Evolutionary conservation across 2,797 vertebrate genomes (phyloP), one percentile per base, ranked within the genome.

Genomic region (Acanthurus lineatus): DNA sequence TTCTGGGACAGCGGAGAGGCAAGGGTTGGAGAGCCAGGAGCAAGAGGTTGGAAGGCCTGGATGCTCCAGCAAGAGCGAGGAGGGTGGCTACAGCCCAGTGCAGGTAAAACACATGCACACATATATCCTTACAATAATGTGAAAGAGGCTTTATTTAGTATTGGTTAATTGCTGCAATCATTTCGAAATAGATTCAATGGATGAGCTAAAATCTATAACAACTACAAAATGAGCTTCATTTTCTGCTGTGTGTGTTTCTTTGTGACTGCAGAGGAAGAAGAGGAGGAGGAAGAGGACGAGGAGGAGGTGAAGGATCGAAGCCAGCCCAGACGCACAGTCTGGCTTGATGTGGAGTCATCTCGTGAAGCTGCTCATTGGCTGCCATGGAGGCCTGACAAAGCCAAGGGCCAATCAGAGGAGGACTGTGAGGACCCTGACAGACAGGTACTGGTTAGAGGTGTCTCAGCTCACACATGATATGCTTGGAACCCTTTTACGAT

Each of bases 1-100:
- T 99, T 99, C 73, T 99, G 98, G 98, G 98, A 99, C 90, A 98
- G 98, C 0, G 97, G 97, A 59, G 98, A 99, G 83, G 96, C 97
- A 8, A 95, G 97, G 49, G 92, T 97, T 35, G 98, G 98, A 69
- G 98, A 99, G 93, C 92, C 93, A 53, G 97, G 96, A 0, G 96
- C 97, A 61, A 95, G 96, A 71, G 98, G 98, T 62, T 99, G 98
- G 98, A 96, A 94, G 69, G 95, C 96, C 0, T 99, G 98, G 98
- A 98, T 99, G 97, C 95, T 94, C 63, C 98, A 99, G 90, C 97
- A 99, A 88, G 97, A 99, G 81, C 95, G 95, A 75, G 98, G 98
- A 38, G 98, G 98, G 67, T 99, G 98, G 98, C 73, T 99, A 58
- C 86, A 95, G 73, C 88, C 97, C 81, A 89, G 78, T 71, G 70